Percentiles rank a stretch among this genome's conserved stretches.
Evolutionary conservation across 37 sponge, comb jelly and placozoan species (phyloP).

Genomic region (Ianthella basta): DNA sequence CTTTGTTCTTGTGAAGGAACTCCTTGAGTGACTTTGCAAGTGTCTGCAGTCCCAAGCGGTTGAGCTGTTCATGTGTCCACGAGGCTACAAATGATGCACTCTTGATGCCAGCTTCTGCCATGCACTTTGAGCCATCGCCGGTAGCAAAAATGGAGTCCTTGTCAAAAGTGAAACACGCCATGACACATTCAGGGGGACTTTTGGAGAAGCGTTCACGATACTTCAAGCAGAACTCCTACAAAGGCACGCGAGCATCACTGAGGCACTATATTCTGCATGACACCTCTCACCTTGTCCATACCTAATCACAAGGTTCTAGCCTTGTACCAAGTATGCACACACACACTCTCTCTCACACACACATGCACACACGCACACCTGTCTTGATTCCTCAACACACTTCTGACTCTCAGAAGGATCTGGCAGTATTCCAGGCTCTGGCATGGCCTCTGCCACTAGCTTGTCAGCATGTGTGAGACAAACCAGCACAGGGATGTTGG

Average conservation of each 20-base stretch:
- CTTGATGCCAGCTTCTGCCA: conserved; percentile 44
- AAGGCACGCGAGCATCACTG: no score
- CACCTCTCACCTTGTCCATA: no score
- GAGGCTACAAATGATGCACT: conserved; percentile 43
- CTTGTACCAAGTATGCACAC: no score
- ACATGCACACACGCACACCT: not conserved
- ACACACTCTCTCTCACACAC: no score
- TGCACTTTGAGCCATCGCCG: not conserved
- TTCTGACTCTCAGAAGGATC: not conserved
- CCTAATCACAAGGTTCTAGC: no score
- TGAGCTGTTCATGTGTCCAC: not conserved
- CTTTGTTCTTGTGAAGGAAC: not conserved
- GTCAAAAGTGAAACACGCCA: conserved; percentile 25
- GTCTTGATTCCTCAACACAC: not conserved
- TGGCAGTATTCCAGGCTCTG: not conserved
- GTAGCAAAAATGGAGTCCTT: conserved; percentile 25
- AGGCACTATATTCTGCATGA: no score
- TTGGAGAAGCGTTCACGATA: not conserved
- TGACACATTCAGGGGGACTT: conserved; percentile 19
- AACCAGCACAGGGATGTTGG: conserved; percentile 5
- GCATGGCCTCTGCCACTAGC: conserved; percentile 3
- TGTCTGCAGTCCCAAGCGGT: not conserved
- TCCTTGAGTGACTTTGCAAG: not conserved
- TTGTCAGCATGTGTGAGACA: conserved; percentile 43
- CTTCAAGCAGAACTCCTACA: not conserved